phyloP scores from a whole-genome alignment of 1,140 invertebrate genomes.

The Drosophila sproati region DNA sequence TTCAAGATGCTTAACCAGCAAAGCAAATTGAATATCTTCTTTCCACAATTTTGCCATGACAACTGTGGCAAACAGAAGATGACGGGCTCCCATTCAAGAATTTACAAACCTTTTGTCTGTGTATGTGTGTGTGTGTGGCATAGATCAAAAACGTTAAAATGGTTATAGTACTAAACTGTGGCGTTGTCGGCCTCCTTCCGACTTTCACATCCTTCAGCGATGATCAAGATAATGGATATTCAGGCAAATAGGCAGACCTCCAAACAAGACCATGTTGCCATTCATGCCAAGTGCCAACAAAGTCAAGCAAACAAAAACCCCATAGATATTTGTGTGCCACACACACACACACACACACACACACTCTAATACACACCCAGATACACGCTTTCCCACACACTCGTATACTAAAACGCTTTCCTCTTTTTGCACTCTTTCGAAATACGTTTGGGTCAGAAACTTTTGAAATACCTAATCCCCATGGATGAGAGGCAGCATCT shows the following conservation, averaged over 20 bases:
- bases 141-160: conserved; percentile 74
- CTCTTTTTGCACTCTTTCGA: conserved; percentile 17
- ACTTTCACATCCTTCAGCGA: conserved; percentile 14
- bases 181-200: not conserved
- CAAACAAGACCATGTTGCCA: conserved; percentile 63
- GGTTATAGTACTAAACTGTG: conserved; percentile 41
- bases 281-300: conserved; percentile 80
- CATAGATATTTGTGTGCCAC: conserved; percentile 63
- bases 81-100: conserved; percentile 25
- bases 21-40: conserved; percentile 68
- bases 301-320: conserved; percentile 79
- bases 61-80: conserved; percentile 37
- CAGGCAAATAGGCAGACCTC: conserved; percentile 73
- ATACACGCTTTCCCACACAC: conserved; percentile 24
- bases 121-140: conserved; percentile 39
- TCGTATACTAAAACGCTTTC: not conserved
- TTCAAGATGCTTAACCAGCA: conserved; percentile 59
- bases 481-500: conserved; percentile 49
- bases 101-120: conserved; percentile 56
- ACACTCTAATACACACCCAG: conserved; percentile 10
- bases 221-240: conserved; percentile 76
- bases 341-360: conserved; percentile 6
- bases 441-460: conserved; percentile 81
- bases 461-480: conserved; percentile 81
- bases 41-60: conserved; percentile 55